Evolutionary conservation across 1,140 invertebrate species (phyloP).

Genomic region (Asobara japonica): DNA sequence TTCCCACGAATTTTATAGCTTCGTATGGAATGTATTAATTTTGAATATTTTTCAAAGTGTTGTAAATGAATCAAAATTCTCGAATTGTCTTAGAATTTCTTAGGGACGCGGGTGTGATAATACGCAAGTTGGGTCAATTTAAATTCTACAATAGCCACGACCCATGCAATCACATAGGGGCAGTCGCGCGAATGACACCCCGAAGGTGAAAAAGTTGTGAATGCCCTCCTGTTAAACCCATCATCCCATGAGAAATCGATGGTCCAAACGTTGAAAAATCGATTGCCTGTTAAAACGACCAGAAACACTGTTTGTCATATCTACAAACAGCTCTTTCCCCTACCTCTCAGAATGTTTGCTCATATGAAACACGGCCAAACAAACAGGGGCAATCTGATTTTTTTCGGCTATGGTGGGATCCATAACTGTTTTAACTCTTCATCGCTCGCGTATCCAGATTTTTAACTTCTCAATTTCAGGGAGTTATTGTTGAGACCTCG

Average conservation of each 20-base stretch:
- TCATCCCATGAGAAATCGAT: background rate
- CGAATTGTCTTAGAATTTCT: too few relatives aligned
- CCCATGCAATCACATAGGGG: background rate
- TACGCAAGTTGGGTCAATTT: too few relatives aligned
- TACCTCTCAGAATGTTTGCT: background rate
- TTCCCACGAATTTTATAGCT: too few relatives aligned
- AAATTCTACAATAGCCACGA: background rate
- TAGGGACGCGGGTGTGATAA: too few relatives aligned
- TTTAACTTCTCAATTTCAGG: too few relatives aligned
- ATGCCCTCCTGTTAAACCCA: background rate
- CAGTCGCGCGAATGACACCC: background rate
- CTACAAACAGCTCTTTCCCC: background rate
- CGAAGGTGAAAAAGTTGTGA: background rate
- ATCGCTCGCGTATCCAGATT: too few relatives aligned
- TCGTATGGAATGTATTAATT: too few relatives aligned
- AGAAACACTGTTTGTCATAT: background rate
- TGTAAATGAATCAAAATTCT: too few relatives aligned
- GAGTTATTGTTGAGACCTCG: too few relatives aligned
- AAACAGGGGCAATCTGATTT: background rate
- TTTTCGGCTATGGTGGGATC: background rate
- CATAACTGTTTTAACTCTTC: background rate
- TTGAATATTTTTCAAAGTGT: too few relatives aligned
- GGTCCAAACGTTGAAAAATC: background rate
- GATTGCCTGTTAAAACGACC: constrained; percentile 3
- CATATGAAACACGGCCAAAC: background rate